Base-by-base conservation (phyloP, 2,888 invertebrate genomes). In the Drosophila austrosaltans region DNA sequence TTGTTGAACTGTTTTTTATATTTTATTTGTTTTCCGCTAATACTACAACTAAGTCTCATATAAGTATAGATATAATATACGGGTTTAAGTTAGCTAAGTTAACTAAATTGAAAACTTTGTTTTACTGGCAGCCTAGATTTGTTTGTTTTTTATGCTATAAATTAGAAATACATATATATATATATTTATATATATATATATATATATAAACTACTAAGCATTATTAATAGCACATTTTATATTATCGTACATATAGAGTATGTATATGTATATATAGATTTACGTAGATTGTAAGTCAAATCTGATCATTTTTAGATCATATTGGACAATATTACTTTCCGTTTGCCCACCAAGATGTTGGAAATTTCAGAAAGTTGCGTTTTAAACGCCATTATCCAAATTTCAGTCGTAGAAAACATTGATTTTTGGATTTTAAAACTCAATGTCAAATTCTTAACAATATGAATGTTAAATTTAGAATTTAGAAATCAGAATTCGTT, bases 41-140 rank as follows among this genome's bases (percentile, higher is more conserved):
- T 32, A 53, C 44, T 53, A 61, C 28, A 44, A 53, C 44, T 61
- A 44, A 42, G 10, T 40, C n/a, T 12, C 36, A 61, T 32, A 53
- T 36, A 22, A 16, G 25, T 59, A 60, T 10, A 44, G 42, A 28
- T 10, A 61, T 48, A 61, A n/a, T 36, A 36, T 61, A 12, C 48
- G 16, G 16, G 53, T 62, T 36, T 57, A 58, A 36, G 39, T 69
- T 69, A 70, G 54, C 65, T 81, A 79, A 25, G 48, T 48, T 32
- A 16, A 67, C 30, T 66, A 77, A 75, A 77, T 40, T 70, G 72
- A 82, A 82, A 80, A 80, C 77, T 82, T 77, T 63, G 77, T 80
- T 80, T 82, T 66, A 75, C 63, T 72, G 79, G 80, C 82, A 80
- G 80, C 76, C 77, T 63, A 40, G 30, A 20, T 2, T 12, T 5